phyloP scores from a whole-genome alignment of 2,113 vertebrate species.

The Oostethus manadensis region DNA sequence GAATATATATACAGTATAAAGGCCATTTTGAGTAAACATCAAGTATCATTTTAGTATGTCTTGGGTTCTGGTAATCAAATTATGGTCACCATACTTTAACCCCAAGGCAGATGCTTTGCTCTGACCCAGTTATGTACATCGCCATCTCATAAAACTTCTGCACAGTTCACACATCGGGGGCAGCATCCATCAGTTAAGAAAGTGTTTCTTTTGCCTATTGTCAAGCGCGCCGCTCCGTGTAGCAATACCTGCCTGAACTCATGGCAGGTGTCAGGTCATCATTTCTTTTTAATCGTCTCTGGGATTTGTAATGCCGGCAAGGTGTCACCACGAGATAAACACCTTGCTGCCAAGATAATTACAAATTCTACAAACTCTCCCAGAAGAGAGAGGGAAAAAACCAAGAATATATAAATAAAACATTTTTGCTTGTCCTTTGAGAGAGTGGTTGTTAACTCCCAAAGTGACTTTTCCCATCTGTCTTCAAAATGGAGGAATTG shows the following conservation, averaged over 20 bases:
- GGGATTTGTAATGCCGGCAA: constrained; percentile 3
- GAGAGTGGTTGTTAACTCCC: not conserved
- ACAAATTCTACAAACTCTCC: constrained; percentile 5
- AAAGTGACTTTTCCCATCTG: not conserved
- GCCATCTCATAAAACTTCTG: not conserved
- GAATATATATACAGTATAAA: too few species aligned
- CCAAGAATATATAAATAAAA: not conserved
- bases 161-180: not conserved
- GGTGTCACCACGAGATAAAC: not conserved
- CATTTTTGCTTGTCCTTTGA: not conserved
- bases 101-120: too few species aligned
- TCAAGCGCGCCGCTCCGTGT: not conserved
- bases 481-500: not conserved
- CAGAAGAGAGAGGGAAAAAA: not conserved
- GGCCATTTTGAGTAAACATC: too few species aligned
- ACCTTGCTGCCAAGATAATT: constrained; percentile 3
- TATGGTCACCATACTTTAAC: too few species aligned
- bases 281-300: constrained; percentile 2
- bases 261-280: not conserved
- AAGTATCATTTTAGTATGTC: too few species aligned
- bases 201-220: not conserved
- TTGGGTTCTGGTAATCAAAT: too few species aligned
- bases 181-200: not conserved
- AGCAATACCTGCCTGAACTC: constrained; percentile 1
- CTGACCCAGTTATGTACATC: too few species aligned